These are phyloP conservation scores for Larimichthys polyactis DNA, from an alignment of 2,113 vertebrate species.

Conservation along the genomic window DNA sequence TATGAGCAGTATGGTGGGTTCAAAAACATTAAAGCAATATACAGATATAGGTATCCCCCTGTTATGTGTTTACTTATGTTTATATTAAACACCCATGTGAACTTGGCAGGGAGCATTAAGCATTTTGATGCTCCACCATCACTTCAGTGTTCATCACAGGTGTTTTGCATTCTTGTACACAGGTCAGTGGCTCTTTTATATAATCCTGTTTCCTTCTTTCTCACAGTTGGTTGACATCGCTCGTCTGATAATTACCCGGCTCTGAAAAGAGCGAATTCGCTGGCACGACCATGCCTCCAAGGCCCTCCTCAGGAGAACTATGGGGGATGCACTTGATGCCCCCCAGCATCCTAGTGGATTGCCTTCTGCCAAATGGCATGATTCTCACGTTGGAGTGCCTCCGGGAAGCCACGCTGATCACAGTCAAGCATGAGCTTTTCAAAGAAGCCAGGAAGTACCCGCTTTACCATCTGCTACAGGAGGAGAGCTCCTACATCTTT, in stretches of 20 bases:
- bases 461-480: slow-evolving; percentile 96
- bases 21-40: background rate
- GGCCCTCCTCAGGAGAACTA: slow-evolving; percentile 97
- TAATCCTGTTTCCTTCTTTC: slow-evolving; percentile 51
- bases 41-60: background rate
- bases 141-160: slow-evolving; percentile 4
- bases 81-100: background rate
- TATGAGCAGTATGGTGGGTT: background rate
- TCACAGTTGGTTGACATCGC: slow-evolving; percentile 62
- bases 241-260: slow-evolving; percentile 68
- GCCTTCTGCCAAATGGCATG: slow-evolving; percentile 98
- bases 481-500: slow-evolving; percentile 99
- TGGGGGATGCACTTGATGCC: slow-evolving; percentile 99
- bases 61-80: background rate
- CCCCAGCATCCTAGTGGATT: slow-evolving; percentile 96
- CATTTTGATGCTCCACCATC: background rate
- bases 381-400: slow-evolving; percentile 98
- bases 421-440: slow-evolving; percentile 98
- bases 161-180: slow-evolving; percentile 19
- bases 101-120: background rate
- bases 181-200: slow-evolving; percentile 35
- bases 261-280: slow-evolving; percentile 60
- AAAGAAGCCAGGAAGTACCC: slow-evolving; percentile 98
- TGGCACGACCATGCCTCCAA: slow-evolving; percentile 91
- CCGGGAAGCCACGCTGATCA: slow-evolving; percentile 96